phyloP scores from a whole-genome alignment of 2,113 vertebrate species.

The Leuciscus idus region DNA sequence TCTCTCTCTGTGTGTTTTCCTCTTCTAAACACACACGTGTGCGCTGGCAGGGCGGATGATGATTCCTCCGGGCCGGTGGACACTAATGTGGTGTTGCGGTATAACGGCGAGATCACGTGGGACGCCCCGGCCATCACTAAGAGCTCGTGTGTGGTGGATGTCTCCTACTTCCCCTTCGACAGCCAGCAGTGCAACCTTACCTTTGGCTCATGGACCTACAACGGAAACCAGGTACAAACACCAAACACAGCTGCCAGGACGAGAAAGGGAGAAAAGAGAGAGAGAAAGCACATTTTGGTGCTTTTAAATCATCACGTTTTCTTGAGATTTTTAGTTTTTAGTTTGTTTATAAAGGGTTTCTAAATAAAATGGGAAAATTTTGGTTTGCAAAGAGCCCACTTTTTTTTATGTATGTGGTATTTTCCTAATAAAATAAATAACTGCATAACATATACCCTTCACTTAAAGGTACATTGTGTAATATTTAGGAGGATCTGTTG shows the following conservation, averaged over 20 bases:
- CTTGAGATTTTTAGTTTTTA: too few species aligned
- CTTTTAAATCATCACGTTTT: too few species aligned
- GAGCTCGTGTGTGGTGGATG: slow-evolving; percentile 96
- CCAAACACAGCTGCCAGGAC: background rate
- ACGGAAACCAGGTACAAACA: slow-evolving; percentile 88
- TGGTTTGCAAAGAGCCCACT: too few species aligned
- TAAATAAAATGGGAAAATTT: too few species aligned
- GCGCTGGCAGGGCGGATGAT: slow-evolving; percentile 85
- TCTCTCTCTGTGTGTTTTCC: background rate
- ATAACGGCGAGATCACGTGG: slow-evolving; percentile 95
- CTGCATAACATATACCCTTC: too few species aligned
- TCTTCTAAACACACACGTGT: background rate
- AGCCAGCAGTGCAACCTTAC: slow-evolving; percentile 96
- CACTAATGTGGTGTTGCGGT: slow-evolving; percentile 92
- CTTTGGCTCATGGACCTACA: slow-evolving; percentile 99
- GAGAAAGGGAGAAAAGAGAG: too few species aligned
- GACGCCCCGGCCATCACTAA: slow-evolving; percentile 96
- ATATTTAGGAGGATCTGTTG: too few species aligned
- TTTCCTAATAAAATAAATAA: too few species aligned
- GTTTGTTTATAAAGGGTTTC: too few species aligned
- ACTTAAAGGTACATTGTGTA: too few species aligned
- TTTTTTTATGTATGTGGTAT: too few species aligned
- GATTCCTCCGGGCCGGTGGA: slow-evolving; percentile 91
- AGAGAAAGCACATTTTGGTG: too few species aligned
- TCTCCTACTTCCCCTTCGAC: slow-evolving; percentile 97